Percentiles rank a stretch among this genome's conserved stretches.
These are phyloP conservation scores for Anolis sagrei DNA, from an alignment of 2,113 vertebrate species.

Conservation along the genomic window DNA sequence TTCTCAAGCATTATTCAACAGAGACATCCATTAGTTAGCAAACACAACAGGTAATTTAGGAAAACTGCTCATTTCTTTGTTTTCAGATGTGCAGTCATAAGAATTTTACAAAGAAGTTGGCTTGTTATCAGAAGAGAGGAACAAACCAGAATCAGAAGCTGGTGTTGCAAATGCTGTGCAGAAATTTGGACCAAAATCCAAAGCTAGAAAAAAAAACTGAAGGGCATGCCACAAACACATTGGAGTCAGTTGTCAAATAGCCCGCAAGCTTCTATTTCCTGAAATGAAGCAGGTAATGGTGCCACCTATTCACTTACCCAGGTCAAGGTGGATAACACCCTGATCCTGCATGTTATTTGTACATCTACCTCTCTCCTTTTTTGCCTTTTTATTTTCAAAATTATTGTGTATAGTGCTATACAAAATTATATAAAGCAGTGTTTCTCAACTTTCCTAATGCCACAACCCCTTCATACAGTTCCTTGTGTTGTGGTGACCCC, in stretches of 20 bases:
- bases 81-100: not conserved
- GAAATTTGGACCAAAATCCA: not conserved
- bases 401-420: no score
- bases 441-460: no score
- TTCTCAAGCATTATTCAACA: conserved; percentile 1
- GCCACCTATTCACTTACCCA: no score
- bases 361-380: no score
- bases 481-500: no score
- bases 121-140: not conserved
- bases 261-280: not conserved
- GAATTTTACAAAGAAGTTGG: not conserved
- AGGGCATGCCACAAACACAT: not conserved
- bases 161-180: not conserved
- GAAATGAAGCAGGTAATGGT: not conserved
- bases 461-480: no score
- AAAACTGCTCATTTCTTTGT: not conserved
- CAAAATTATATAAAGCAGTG: not conserved
- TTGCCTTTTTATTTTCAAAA: no score
- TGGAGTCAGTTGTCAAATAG: not conserved
- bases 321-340: not conserved
- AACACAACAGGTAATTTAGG: conserved; percentile 6
- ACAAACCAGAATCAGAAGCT: not conserved
- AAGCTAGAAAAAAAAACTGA: not conserved
- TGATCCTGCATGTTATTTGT: not conserved
- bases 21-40: conserved; percentile 20